Evolutionary conservation across 2,888 invertebrate species (phyloP).

Genomic region (Athetis lepigone): DNA sequence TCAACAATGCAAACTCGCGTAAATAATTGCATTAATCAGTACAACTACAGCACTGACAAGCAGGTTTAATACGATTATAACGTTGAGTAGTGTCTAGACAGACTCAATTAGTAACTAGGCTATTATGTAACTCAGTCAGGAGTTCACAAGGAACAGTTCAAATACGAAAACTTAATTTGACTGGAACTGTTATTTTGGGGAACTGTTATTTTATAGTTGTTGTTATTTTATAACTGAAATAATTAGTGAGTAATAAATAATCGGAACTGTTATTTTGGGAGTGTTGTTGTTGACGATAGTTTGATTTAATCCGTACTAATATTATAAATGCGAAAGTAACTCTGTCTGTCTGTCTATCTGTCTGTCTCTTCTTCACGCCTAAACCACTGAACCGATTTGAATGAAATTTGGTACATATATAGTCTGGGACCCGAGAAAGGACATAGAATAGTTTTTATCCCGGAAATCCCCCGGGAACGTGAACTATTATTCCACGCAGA

Average conservation of each 20-base stretch:
- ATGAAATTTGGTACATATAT: no score
- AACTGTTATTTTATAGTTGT: slow-evolving; percentile 14
- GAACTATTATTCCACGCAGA: no score
- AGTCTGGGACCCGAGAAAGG: no score
- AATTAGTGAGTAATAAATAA: no score
- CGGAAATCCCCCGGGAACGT: no score
- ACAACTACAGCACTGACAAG: slow-evolving; percentile 29
- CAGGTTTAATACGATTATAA: slow-evolving; percentile 56
- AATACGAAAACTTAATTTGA: slow-evolving; percentile 32
- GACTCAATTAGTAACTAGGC: slow-evolving; percentile 58
- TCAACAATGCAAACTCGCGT: slow-evolving; percentile 26
- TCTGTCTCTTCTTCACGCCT: no score
- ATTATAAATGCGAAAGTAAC: no score
- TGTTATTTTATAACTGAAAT: no score
- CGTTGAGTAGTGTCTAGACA: slow-evolving; percentile 63
- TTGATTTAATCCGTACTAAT: neutral
- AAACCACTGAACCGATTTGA: no score
- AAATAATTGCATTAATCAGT: slow-evolving; percentile 46
- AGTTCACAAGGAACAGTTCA: slow-evolving; percentile 32
- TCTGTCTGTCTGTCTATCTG: no score
- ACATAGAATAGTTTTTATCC: no score
- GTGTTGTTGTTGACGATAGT: neutral
- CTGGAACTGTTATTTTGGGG: slow-evolving; percentile 24
- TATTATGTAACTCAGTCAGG: slow-evolving; percentile 58
- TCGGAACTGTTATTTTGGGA: slow-evolving; percentile 5